A percentile compares a stretch with the other conserved stretches of the same genome.
These are phyloP conservation scores for Propithecus coquereli DNA, from an alignment of 2,113 vertebrate genomes.

Conservation along the genomic window DNA sequence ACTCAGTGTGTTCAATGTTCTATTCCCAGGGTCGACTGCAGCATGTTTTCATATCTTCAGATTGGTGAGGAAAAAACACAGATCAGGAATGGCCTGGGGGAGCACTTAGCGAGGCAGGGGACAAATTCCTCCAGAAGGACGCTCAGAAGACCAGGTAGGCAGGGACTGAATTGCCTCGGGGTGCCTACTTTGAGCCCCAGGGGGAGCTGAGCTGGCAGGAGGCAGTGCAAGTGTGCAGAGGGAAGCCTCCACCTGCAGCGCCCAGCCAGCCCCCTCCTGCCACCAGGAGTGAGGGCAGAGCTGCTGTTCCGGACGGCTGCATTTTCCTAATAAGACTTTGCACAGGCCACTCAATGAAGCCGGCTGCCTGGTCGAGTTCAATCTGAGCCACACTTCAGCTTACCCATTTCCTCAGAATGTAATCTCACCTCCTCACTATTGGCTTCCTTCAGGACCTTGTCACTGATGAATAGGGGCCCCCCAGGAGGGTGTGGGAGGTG, in stretches of 20 bases:
- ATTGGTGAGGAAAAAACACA: neutral
- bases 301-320: conserved; percentile 36
- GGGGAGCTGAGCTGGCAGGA: neutral
- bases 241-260: neutral
- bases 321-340: conserved; percentile 53
- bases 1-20: accelerated
- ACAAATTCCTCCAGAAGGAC: neutral
- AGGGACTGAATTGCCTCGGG: neutral
- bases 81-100: neutral
- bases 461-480: neutral
- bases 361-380: conserved; percentile 45
- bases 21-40: neutral
- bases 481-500: accelerated
- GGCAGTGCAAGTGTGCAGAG: neutral
- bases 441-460: conserved; percentile 45
- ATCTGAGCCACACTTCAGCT: conserved; percentile 49
- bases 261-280: neutral
- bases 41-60: neutral
- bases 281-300: neutral
- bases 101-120: neutral
- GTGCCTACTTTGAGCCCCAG: neutral
- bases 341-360: conserved; percentile 29
- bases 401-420: conserved; percentile 56
- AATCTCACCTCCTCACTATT: conserved; percentile 53
- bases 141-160: no score